Base-by-base conservation (phyloP, 2,797 vertebrate species). In the Sternarchorhynchus goeldii region DNA sequence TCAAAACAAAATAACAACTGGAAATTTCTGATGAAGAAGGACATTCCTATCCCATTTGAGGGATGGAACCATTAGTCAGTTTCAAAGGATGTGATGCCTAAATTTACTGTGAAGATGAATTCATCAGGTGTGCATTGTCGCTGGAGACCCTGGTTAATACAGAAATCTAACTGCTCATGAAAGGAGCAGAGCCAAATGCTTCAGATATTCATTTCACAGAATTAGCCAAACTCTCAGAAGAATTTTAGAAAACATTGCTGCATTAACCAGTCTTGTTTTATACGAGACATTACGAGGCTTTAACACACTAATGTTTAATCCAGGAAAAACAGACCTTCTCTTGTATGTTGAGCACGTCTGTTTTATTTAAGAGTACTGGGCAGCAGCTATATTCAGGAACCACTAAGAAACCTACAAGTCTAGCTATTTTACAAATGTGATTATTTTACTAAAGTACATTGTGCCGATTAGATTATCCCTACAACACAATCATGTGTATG, bases 51-150 rank as follows among this genome's bases (percentile, higher is more conserved):
- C 29, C n/a, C 70, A 50, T 32, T 59, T 60, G 25, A 29, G 62
- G 18, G 14, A 17, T 12, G 25, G 18, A 1, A 45, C 16, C 53
- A 25, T 67, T 58, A 73, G 63, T 50, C 20, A 25, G 50, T 50
- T 36, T 14, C 25, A 36, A 12, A 12, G 60, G 55, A 34, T 64
- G 36, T 45, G 45, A 20, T 18, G 25, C 20, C 53, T 10, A 6
- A 50, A 56, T 70, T 32, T 56, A 32, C 25, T 31, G 31, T 66
- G 59, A 50, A 50, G 62, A 73, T 79, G 77, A 66, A 79, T 67
- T 67, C 67, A 79, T 67, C 77, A 59, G 36, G 25, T 34, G 53
- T 53, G 59, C 59, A 20, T 36, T 56, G 53, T 34, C 69, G 58
- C 53, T 2, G 2, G 63, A 20, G 32, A 14, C 5, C 1, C 12